A percentile compares a stretch with the other conserved stretches of the same genome.
These are phyloP conservation scores for Sitophilus oryzae DNA, from an alignment of 1,140 invertebrate genomes.

Conservation along the genomic window DNA sequence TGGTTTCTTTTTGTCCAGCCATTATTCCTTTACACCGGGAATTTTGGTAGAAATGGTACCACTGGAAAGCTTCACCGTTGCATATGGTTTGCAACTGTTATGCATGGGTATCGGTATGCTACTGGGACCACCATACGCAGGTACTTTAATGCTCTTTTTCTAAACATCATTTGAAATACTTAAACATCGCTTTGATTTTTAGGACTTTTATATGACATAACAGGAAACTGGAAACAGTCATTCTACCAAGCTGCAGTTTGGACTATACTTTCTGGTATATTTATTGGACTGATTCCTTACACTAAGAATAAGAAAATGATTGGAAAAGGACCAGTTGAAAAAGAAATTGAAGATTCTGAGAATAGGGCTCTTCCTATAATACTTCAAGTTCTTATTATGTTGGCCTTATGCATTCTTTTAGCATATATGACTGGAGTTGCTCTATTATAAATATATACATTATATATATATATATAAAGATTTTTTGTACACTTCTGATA, in stretches of 20 bases:
- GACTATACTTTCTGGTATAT: slow-evolving; percentile 67
- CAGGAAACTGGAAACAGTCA: slow-evolving; percentile 63
- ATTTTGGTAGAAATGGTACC: slow-evolving; percentile 77
- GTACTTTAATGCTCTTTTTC: no score
- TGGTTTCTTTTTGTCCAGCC: slow-evolving; percentile 79
- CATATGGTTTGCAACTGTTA: slow-evolving; percentile 79
- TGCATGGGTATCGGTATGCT: slow-evolving; percentile 72
- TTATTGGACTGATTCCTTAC: slow-evolving; percentile 62
- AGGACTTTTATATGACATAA: slow-evolving; percentile 66
- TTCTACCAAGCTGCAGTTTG: slow-evolving; percentile 71
- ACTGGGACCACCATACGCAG: slow-evolving; percentile 55
- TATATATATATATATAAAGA: no score
- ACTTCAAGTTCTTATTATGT: slow-evolving; percentile 8
- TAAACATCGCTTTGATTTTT: no score
- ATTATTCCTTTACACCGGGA: slow-evolving; percentile 80
- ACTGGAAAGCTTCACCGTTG: slow-evolving; percentile 75
- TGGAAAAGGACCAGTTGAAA: slow-evolving; percentile 57
- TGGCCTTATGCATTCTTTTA: slow-evolving; percentile 11
- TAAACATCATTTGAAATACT: no score
- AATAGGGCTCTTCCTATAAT: slow-evolving; percentile 13
- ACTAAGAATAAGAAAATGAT: slow-evolving; percentile 60
- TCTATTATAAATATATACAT: slow-evolving; percentile 5
- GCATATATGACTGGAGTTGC: slow-evolving; percentile 21
- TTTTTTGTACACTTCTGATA: no score
- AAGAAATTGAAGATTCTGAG: slow-evolving; percentile 32